Percentiles rank a stretch among this genome's conserved stretches.
Evolutionary conservation across 2,888 invertebrate species (phyloP).

Genomic region (Lepeophtheirus nordmannii): DNA sequence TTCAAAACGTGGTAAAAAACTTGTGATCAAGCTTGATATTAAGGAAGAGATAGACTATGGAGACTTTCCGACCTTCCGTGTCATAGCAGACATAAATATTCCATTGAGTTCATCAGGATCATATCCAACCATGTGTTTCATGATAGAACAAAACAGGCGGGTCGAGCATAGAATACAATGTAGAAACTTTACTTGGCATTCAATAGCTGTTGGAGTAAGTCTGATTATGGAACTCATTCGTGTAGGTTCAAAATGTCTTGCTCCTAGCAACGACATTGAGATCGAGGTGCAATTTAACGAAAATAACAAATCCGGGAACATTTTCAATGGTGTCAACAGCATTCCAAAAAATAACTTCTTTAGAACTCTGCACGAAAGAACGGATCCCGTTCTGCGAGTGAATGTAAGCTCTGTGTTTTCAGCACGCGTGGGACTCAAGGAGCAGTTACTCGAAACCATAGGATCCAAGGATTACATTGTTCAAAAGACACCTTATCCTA

Average conservation of each 20-base stretch:
- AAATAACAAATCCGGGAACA: not conserved
- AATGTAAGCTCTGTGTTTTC: conserved; percentile 1
- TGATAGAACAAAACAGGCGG: not conserved
- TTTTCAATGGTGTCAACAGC: not conserved
- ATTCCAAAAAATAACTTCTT: not conserved
- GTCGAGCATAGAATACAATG: not conserved
- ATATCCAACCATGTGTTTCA: not conserved
- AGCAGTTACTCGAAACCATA: not conserved
- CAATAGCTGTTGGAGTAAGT: not conserved
- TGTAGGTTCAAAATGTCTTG: not conserved
- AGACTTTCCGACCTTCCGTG: not conserved
- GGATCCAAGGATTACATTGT: not conserved
- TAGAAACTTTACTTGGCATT: not conserved
- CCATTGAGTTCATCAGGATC: not conserved
- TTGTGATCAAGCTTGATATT: not conserved
- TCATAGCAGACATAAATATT: conserved; percentile 1
- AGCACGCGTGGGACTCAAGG: not conserved
- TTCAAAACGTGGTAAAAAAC: not conserved
- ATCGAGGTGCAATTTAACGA: not conserved
- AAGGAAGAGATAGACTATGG: not conserved
- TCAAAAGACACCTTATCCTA: not conserved
- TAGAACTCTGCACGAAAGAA: not conserved
- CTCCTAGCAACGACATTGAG: not conserved
- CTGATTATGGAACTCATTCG: not conserved
- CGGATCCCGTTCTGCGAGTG: not conserved